Conservation (phyloP, 2,797 vertebrate species). For the Apogon hyalosoma region DNA sequence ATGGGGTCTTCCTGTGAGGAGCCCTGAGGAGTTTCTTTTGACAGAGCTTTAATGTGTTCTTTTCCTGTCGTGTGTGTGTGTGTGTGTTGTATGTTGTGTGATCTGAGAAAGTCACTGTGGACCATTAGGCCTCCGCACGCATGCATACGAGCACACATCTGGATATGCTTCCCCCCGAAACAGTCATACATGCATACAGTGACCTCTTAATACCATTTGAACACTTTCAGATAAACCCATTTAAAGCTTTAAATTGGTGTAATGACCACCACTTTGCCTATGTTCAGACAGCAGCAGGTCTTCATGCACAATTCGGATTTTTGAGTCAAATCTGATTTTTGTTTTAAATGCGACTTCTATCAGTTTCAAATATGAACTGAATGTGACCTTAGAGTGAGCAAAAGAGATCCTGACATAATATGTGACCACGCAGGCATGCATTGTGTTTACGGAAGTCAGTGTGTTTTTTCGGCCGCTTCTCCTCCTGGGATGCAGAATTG, state of each 20-base stretch:
- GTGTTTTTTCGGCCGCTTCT: no score
- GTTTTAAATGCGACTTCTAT: no score
- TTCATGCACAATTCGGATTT: no score
- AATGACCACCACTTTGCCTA: conserved; percentile 10
- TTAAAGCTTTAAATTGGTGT: conserved; percentile 32
- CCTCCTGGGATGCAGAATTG: no score
- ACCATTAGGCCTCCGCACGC: conserved; percentile 69
- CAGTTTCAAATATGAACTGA: no score
- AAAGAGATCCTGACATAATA: no score
- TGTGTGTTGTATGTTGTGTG: conserved; percentile 36
- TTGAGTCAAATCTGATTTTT: no score
- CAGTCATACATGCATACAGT: conserved; percentile 57
- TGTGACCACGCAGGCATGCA: no score
- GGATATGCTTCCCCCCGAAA: conserved; percentile 68
- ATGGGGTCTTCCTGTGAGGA: conserved; percentile 78
- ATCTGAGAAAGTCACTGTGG: conserved; percentile 66
- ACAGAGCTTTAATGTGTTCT: conserved; percentile 65
- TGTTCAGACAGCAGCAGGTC: no score
- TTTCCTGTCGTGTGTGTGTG: conserved; percentile 41
- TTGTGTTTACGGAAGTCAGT: no score
- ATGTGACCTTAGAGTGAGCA: background rate
- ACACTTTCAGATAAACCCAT: conserved; percentile 53
- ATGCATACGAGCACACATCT: conserved; percentile 70
- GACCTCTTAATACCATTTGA: conserved; percentile 65
- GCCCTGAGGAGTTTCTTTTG: conserved; percentile 66